phyloP scores from a whole-genome alignment of 2,888 invertebrate species.

The Poecilus cupreus region DNA sequence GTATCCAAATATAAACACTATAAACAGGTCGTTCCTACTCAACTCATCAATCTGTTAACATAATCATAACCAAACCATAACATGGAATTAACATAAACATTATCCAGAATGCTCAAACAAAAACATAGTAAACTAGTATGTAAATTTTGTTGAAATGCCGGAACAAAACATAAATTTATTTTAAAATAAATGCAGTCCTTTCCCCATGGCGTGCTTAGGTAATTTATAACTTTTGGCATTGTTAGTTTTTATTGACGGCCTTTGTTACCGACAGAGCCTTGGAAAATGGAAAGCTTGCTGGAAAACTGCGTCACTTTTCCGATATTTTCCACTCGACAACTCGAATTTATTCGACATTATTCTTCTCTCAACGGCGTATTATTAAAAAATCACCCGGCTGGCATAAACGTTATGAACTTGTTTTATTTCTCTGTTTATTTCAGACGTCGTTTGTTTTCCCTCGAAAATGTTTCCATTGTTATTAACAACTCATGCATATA shows the following conservation, averaged over 20 bases:
- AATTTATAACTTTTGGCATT: slow-evolving; percentile 18
- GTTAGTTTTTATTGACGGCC: slow-evolving; percentile 32
- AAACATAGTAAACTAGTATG: neutral
- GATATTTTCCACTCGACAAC: slow-evolving; percentile 39
- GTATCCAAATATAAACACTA: neutral
- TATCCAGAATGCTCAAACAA: neutral
- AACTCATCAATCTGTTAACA: neutral
- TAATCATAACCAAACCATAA: neutral
- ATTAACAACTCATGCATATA: neutral
- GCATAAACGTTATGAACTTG: slow-evolving; percentile 26
- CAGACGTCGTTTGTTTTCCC: neutral
- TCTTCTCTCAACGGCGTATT: slow-evolving; percentile 13
- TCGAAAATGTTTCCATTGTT: neutral
- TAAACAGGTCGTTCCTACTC: too few relatives aligned
- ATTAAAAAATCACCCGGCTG: slow-evolving; percentile 35
- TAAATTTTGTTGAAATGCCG: neutral
- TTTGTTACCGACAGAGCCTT: neutral
- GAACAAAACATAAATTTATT: slow-evolving; percentile 3
- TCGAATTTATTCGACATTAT: slow-evolving; percentile 36
- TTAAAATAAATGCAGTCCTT: neutral
- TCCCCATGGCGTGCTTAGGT: neutral
- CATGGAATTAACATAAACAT: neutral
- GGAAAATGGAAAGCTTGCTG: slow-evolving; percentile 17
- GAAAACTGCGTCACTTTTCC: slow-evolving; percentile 37
- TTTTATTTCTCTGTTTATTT: slow-evolving; percentile 5